Evolutionary conservation across 2,113 vertebrate species (phyloP).

Genomic region (Seriola quinqueradiata): DNA sequence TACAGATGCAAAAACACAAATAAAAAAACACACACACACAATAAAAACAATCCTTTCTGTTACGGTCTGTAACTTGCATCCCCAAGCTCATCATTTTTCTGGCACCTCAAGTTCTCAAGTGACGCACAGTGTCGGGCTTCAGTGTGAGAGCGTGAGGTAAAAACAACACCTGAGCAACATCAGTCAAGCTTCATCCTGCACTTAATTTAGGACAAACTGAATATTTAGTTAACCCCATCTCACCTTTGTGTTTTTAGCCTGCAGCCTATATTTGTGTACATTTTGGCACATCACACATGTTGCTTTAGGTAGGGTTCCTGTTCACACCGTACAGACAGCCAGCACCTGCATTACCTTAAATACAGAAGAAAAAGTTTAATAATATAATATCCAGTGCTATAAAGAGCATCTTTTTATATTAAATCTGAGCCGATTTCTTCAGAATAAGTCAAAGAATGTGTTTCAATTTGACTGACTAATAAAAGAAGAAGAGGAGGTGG

Average conservation of each 20-base stretch:
- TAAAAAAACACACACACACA: too few species aligned
- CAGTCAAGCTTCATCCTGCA: background rate
- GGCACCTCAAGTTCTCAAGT: background rate
- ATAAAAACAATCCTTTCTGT: background rate
- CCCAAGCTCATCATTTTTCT: background rate
- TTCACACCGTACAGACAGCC: background rate
- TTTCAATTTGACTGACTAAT: too few species aligned
- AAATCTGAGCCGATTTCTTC: too few species aligned
- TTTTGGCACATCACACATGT: background rate
- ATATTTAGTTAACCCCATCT: background rate
- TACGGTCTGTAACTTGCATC: background rate
- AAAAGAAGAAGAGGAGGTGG: background rate
- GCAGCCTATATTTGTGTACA: background rate
- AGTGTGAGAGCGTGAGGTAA: background rate
- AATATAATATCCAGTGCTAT: background rate
- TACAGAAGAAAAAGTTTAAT: background rate
- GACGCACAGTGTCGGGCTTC: background rate
- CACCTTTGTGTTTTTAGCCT: background rate
- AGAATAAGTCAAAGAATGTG: too few species aligned
- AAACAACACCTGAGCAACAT: constrained; percentile 2
- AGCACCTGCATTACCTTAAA: background rate
- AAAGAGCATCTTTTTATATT: background rate
- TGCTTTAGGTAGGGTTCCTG: background rate
- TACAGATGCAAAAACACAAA: background rate
- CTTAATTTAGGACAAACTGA: background rate